Conservation (phyloP, 2,888 invertebrate genomes). For the Apodemia duryi region DNA sequence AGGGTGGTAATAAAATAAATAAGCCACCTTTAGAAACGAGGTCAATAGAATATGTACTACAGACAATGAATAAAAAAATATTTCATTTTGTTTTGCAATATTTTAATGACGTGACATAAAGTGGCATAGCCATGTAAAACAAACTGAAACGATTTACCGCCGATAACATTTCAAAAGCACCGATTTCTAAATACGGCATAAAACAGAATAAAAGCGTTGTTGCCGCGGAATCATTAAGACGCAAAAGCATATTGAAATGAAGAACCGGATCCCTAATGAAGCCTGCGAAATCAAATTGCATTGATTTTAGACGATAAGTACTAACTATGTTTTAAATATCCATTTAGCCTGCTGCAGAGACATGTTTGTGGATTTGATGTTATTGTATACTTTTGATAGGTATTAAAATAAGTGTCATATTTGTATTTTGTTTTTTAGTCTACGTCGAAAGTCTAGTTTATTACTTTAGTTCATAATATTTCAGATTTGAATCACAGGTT, state of each 20-base stretch:
- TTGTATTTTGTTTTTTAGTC: too few species aligned
- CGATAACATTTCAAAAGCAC: constrained; percentile 55
- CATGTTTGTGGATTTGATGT: constrained; percentile 27
- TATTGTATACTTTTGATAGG: too few species aligned
- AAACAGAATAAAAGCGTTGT: constrained; percentile 68
- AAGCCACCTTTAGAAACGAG: neutral
- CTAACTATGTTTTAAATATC: constrained; percentile 52
- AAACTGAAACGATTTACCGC: neutral
- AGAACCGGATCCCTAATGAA: constrained; percentile 74
- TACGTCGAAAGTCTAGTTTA: too few species aligned
- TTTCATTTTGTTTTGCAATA: neutral
- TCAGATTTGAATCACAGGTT: too few species aligned
- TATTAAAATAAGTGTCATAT: too few species aligned
- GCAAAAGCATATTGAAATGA: constrained; percentile 68
- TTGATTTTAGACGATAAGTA: constrained; percentile 64
- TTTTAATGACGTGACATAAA: neutral
- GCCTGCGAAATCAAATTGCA: constrained; percentile 72
- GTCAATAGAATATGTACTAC: neutral
- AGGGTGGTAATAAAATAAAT: too few species aligned
- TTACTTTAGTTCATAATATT: too few species aligned
- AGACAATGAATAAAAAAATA: neutral
- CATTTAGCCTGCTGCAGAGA: constrained; percentile 54
- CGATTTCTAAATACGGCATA: constrained; percentile 72
- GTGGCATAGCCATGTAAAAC: neutral
- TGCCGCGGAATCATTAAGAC: constrained; percentile 69